These are phyloP conservation scores for Teleogryllus occipitalis DNA, from an alignment of 1,140 invertebrate species.

Conservation along the genomic window DNA sequence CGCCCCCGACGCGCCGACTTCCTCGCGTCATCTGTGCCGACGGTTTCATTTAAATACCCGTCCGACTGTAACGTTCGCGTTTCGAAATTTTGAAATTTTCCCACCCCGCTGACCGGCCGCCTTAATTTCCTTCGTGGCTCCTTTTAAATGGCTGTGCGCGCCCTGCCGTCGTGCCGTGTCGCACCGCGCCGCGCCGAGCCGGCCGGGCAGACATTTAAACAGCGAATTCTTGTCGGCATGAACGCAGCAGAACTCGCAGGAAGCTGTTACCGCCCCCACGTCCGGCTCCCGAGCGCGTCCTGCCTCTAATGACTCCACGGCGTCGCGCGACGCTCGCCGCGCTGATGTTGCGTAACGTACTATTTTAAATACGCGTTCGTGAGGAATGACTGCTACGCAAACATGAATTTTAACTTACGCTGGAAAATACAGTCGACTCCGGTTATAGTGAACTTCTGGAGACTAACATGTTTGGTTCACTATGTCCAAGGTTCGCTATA, in stretches of 20 bases:
- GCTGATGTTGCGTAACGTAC: not conserved
- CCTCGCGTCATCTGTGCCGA: not conserved
- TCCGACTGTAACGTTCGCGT: not conserved
- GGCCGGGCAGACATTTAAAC: not conserved
- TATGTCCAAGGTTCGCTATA: no score
- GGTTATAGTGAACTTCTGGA: no score
- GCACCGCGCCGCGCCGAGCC: no score
- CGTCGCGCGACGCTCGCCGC: no score
- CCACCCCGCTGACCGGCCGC: not conserved
- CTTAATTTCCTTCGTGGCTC: not conserved
- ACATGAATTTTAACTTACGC: no score
- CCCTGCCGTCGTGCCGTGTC: no score
- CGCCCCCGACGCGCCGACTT: no score
- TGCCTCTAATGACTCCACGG: no score
- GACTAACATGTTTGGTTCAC: no score
- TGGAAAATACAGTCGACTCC: no score
- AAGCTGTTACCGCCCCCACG: not conserved
- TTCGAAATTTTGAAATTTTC: slow-evolving; percentile 2
- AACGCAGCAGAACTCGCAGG: not conserved
- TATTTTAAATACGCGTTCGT: not conserved
- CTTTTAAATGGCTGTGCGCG: not conserved
- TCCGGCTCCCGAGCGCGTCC: not conserved
- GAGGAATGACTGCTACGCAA: no score
- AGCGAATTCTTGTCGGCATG: not conserved
- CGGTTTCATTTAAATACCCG: not conserved